Base-by-base conservation (phyloP, 2,797 vertebrate genomes). In the Heteromormyrus szaboi region DNA sequence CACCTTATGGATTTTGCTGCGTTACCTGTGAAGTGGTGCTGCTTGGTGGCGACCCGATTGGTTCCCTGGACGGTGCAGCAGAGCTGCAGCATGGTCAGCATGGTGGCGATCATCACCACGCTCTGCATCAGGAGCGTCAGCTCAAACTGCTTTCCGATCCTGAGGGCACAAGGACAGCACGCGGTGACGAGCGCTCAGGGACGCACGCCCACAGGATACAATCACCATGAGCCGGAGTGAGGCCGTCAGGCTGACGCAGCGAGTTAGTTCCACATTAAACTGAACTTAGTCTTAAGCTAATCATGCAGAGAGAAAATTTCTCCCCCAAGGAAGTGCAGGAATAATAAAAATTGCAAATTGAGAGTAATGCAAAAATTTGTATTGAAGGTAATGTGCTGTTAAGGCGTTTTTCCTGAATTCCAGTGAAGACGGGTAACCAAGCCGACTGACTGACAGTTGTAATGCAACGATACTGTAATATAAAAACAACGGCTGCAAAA, bases 101-200 rank as follows among this genome's bases (percentile, higher is more conserved):
- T 97, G 89, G 96, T 93, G 89, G 95, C 19, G 91, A 97, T 96
- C 96, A 97, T 96, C 89, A 97, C 94, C 88, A 96, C 90, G 2
- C 96, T 97, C 93, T 97, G 96, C 4, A 97, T 90, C 86, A 97
- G 95, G 88, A 97, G 92, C 0, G 96, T 95, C 89, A 96, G 44
- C 92, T 97, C 96, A 91, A 97, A 97, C 92, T 96, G 96, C 90
- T 96, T 97, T 62, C 96, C 96, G 51, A 97, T 94, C 96, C 96
- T 97, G 91, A 12, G 89, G 22, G 56, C 29, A 89, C 68, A 88
- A n/a, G 65, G 29, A 29, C 65, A 33, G 25, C 65, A 68, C 3
- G 25, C 25, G 4, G 65, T 68, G 29, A 68, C 29, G 65, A 4
- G 6, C 46, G 19, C 2, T 25, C 19, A 0, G 25, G 9, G 46